Base-by-base conservation (phyloP, 2,888 invertebrate species). In the Rutpela maculata region DNA sequence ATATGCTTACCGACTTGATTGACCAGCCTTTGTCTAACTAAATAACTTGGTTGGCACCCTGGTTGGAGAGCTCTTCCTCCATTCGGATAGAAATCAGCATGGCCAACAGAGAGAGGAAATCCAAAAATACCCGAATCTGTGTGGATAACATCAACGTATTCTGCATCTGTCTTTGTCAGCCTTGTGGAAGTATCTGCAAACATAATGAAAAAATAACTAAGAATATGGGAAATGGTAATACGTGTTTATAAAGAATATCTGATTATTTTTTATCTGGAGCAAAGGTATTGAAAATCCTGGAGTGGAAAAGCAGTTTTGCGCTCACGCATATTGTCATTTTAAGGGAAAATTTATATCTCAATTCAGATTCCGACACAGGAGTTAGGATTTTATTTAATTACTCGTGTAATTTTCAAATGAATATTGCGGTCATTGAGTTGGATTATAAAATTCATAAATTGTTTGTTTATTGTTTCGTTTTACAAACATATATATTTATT, bases 71-170 rank as follows among this genome's bases (percentile, higher is more conserved):
- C 86, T 65, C 80, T 82, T 1, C 92, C 93, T 26, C 92, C 92
- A 84, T 93, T 93, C 12, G 92, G 92, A 84, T 91, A 92, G 83
- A 92, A 92, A 86, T 91, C 93, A 0, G 91, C 91, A 83, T 93
- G 91, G 0, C 93, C 93, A 86, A 93, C 90, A 3, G 92, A 90
- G 73, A 91, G 89, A 81, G 91, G 92, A 18, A 91, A 91, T 5
- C 93, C 93, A 18, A 92, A 88, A 1, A 92, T 91, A 11, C 92
- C 92, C 0, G 92, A 91, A 85, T 92, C 93, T 12, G 92, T 92
- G 84, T 93, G 93, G 77, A 93, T 92, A 12, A 93, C 91, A 84
- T 93, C 93, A n/a, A 93, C 92, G 83, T 92, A 93, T 57, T 90
- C 87, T 0, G 93, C 93, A 84, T 93, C 93, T 1, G 89, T 86